Evolutionary conservation across 2,888 invertebrate genomes (phyloP).

Genomic region (Germaria angustata): DNA sequence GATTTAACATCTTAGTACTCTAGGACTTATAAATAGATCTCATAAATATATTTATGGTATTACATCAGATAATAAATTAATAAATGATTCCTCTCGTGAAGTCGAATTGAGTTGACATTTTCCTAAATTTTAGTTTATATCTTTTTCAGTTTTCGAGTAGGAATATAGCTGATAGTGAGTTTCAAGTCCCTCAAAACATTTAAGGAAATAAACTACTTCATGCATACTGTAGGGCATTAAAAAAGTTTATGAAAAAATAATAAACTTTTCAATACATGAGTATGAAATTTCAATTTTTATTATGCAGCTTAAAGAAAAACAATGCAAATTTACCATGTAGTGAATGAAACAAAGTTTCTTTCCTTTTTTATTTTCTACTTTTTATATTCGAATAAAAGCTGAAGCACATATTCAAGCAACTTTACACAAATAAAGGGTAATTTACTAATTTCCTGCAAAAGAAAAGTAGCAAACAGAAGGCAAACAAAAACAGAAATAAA

Average conservation of each 20-base stretch:
- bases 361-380: neutral
- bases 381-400: neutral
- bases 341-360: slow-evolving; percentile 28
- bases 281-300: slow-evolving; percentile 30
- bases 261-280: slow-evolving; percentile 32
- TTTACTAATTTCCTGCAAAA: slow-evolving; percentile 54
- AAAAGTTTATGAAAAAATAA: slow-evolving; percentile 12
- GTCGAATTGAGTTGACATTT: too few species aligned
- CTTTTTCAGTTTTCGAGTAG: too few species aligned
- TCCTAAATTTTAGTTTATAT: too few species aligned
- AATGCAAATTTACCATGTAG: slow-evolving; percentile 46
- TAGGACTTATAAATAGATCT: too few species aligned
- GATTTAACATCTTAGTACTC: too few species aligned
- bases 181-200: too few species aligned
- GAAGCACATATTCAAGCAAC: slow-evolving; percentile 11
- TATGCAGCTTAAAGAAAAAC: neutral
- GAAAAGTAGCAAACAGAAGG: neutral
- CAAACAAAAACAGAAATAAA: neutral
- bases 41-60: too few species aligned
- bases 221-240: neutral
- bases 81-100: too few species aligned
- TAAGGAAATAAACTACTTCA: too few species aligned
- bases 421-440: slow-evolving; percentile 46
- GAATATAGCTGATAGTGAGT: too few species aligned
- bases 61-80: too few species aligned